Evolutionary conservation across 2,888 invertebrate genomes (phyloP), one percentile per base, ranked within the genome.

Genomic region (Synanthedon myopaeformis): DNA sequence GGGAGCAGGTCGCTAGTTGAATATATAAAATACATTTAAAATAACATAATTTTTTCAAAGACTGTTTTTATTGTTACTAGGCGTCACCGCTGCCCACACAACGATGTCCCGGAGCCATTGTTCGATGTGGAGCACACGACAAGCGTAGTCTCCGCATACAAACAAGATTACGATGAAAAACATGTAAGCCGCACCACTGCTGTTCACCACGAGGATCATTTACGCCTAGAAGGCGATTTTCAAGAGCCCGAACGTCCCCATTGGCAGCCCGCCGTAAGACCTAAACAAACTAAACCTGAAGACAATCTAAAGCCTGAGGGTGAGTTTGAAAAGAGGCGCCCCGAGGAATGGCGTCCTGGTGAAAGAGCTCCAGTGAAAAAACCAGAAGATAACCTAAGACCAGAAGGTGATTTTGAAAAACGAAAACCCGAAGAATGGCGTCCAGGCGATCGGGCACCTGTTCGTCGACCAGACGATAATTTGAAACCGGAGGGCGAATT

Each of bases 1-100:
- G 23, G 23, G 23, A 23, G 23, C 23, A 5, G 23, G 5, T 23
- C 23, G 23, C 23, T 23, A 23, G 23, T 35, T 35, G 35, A 10
- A 35, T 45, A n/a, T 12, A n/a, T 19, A 13, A 50, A 19, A 19
- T 50, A 1, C 6, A 14, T 23, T 23, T 5, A 45, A 13, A 45
- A 10, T 49, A 49, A 49, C 12, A 49, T 19, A 17, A 49, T 49
- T 49, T 12, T 5, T 49, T 23, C 14, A 23, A 23, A 45, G 5
- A 45, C 45, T 45, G 6, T 45, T 45, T 45, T 61, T 62, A 63
- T 60, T 52, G 14, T 57, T 89, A 89, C 1, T 80, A 96, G 96
- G 76, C 94, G 94, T 64, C 96, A 96, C 84, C 92, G 93, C 69
- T 96, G 96, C 82, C 91, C 93, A 63, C 95, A 94, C 82, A 91